Evolutionary conservation across 1,140 invertebrate species (phyloP), one percentile per base, ranked within the genome.

Genomic region (Anoplolepis gracilipes): DNA sequence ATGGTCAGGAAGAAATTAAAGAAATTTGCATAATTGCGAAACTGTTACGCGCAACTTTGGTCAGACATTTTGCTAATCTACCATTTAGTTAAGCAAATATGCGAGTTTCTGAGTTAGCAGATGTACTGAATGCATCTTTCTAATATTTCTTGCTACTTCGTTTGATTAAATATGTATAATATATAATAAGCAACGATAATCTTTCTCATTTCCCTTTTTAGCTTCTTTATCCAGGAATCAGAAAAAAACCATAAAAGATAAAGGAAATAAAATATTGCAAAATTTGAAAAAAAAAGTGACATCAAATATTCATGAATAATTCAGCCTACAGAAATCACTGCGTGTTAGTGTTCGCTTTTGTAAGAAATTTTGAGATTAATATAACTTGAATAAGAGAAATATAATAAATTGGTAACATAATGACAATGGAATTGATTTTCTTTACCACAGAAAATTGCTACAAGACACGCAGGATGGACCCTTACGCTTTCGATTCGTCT

Each of bases 81-180:
- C 65, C 36, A 42, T 82, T 82, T 82, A 82, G 72, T 82, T 82
- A 82, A 82, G 65, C 78, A 82, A 82, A 82, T 82, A 82, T 46
- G 78, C 67, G 67, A 72, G 78, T n/a, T 19, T 55, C 22, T 36
- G 33, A n/a, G 53, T 70, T 70, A 70, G 36, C 36, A 55, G 67
- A 82, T 59, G 53, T 46, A 33, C 39, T 42, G 28, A 42, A 33
- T n/a, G 65, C 25, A 42, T 70, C 22, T 70, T 70, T 49, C 28
- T 30, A 42, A 59, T 19, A 72, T 81, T 59, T 28, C 36, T 72
- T 36, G 36, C 22, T 55, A 42, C 53, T 57, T 25, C 19, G 22
- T 19, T 39, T 57, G 22, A 25, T 13, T 55, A 2, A 33, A 72
- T 30, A 19, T 49, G 10, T 28, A 46, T 1, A 33, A 72, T 30